Conservation (phyloP, 2,113 vertebrate genomes). For the Dryoscopus gambensis region DNA sequence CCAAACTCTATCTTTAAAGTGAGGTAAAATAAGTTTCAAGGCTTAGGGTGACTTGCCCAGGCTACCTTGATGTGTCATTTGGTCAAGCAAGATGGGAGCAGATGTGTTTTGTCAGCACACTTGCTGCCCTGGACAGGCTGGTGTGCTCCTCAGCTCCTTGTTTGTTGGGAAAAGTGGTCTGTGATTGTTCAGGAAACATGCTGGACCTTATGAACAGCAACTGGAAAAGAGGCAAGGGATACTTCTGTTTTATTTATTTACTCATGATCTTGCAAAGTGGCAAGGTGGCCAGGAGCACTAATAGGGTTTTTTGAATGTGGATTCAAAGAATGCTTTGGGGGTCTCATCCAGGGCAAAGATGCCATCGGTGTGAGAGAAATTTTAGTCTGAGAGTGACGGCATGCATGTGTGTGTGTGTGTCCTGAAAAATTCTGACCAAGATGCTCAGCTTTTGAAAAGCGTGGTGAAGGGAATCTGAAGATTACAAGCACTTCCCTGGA, state of each 20-base stretch:
- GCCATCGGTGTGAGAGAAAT: rapidly evolving
- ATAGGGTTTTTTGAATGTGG: neutral
- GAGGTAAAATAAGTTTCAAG: neutral
- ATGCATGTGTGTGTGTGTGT: too few relatives aligned
- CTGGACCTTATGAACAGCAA: neutral
- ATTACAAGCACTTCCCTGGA: neutral
- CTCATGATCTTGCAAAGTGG: neutral
- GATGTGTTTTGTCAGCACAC: neutral
- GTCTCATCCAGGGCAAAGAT: neutral
- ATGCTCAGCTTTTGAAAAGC: neutral
- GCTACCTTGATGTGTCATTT: neutral
- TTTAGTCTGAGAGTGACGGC: neutral
- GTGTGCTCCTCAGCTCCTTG: neutral
- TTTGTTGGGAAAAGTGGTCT: neutral
- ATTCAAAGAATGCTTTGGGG: neutral
- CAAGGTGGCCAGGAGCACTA: neutral
- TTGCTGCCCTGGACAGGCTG: neutral
- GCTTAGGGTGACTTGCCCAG: neutral
- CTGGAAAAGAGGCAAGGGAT: neutral
- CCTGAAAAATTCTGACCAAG: neutral
- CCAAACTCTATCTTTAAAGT: neutral
- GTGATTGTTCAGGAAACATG: neutral
- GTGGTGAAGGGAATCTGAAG: neutral
- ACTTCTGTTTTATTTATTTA: neutral
- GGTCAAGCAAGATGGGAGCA: neutral